Conservation (phyloP, 1,140 invertebrate species). For the Agrilus planipennis region DNA sequence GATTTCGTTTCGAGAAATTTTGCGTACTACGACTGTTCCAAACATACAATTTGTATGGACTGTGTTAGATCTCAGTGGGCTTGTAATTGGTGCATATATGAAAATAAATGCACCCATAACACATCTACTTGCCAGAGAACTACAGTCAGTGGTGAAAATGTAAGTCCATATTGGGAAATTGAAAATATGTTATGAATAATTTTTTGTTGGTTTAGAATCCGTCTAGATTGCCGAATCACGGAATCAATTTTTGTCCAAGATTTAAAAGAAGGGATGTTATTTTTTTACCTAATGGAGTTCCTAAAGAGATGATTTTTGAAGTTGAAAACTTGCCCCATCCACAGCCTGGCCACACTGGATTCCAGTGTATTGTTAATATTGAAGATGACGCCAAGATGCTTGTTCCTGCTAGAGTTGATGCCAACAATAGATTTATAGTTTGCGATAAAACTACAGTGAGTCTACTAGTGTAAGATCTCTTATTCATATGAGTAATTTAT, state of each 20-base stretch:
- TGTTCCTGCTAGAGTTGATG: constrained; percentile 73
- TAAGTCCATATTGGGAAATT: constrained; percentile 36
- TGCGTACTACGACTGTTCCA: constrained; percentile 87
- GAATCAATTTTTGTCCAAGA: constrained; percentile 66
- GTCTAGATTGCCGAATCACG: constrained; percentile 56
- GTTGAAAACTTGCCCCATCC: constrained; percentile 83
- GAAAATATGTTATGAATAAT: constrained; percentile 8
- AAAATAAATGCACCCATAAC: constrained; percentile 88
- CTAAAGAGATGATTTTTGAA: constrained; percentile 76
- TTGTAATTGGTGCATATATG: constrained; percentile 93
- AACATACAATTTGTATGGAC: constrained; percentile 72
- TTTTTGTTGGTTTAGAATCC: constrained; percentile 47
- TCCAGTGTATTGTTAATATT: constrained; percentile 83
- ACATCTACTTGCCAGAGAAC: constrained; percentile 65
- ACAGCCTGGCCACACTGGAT: constrained; percentile 72
- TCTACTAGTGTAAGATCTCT: constrained; percentile 7
- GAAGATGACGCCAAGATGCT: constrained; percentile 83
- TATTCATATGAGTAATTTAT: background rate
- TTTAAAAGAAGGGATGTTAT: constrained; percentile 54
- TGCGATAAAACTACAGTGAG: constrained; percentile 75
- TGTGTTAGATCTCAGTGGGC: constrained; percentile 84
- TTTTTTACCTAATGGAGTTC: constrained; percentile 76
- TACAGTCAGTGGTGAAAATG: constrained; percentile 73
- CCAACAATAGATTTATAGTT: constrained; percentile 61
- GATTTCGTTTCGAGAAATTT: constrained; percentile 91